Evolutionary conservation across 1,140 invertebrate genomes (phyloP), one percentile per base, ranked within the genome.

Genomic region (Drosophila sucinea): DNA sequence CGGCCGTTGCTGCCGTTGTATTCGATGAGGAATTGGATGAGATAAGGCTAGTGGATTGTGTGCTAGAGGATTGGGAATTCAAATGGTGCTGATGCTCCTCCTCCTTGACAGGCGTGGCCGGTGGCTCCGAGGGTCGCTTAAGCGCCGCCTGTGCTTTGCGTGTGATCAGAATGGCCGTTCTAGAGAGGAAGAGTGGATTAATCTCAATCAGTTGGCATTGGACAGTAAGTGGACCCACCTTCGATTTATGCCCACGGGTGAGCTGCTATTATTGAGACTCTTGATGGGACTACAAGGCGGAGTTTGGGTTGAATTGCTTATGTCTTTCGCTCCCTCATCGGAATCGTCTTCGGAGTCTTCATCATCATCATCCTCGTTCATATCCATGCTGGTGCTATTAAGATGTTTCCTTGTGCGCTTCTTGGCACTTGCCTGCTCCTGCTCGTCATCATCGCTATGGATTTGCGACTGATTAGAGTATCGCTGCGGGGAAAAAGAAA

Each of bases 161-260:
- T 2, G 96, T 96, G 75, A 97, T 96, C 4, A 97, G 90, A 40
- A 97, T 96, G n/a, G 96, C 95, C 23, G 96, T 97, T 83, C 96
- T 92, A n/a, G 0, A 61, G 7, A 6, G n/a, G 41, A 17, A 35
- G 1, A 17, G 5, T 8, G 35, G 3, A 29, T 65, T 62, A 55
- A 11, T 23, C 23, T 23, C 25, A 41, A 51, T 47, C 0, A 44
- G 58, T 11, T 27, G 5, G 6, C 3, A n/a, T 7, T 25, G 0
- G 11, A 66, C 8, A 10, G 7, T 54, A 17, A 1, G 6, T 1
- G 8, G 4, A 73, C 73, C 47, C 41, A 92, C 91, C 91, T 93
- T 55, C 96, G 93, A 92, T 97, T 97, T 0, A 97, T 96, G 38
- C 96, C 95, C 40, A 94, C 92, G 68, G 91, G 84, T 47, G 93